Evolutionary conservation across 2,797 vertebrate species (phyloP).

Genomic region (Melanotaenia parkinsoni): DNA sequence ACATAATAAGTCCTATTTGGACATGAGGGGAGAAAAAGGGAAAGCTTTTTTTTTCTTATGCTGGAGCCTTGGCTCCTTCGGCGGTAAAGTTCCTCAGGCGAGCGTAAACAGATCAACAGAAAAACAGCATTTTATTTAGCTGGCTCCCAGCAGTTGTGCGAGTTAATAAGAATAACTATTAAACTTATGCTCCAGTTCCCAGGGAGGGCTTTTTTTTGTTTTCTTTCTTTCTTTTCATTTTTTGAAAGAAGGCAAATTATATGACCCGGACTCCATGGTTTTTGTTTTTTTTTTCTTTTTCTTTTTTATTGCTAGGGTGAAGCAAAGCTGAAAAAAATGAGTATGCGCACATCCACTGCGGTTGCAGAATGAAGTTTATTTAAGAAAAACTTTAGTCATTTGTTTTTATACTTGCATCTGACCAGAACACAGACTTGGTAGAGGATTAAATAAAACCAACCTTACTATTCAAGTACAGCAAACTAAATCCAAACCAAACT

Average conservation of each 20-base stretch:
- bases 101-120: constrained; percentile 76
- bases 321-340: constrained; percentile 47
- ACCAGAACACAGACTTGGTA: not conserved
- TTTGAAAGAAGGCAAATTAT: constrained; percentile 38
- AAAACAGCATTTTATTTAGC: constrained; percentile 64
- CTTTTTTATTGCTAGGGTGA: constrained; percentile 26
- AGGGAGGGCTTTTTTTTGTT: constrained; percentile 31
- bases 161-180: constrained; percentile 63
- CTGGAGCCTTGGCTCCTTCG: constrained; percentile 62
- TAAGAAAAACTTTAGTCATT: constrained; percentile 46
- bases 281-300: constrained; percentile 40
- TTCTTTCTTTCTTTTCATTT: not conserved
- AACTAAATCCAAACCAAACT: not conserved
- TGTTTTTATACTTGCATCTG: constrained; percentile 16
- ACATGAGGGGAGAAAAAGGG: constrained; percentile 53
- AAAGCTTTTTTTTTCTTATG: constrained; percentile 40
- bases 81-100: constrained; percentile 71
- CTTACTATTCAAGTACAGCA: not conserved
- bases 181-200: constrained; percentile 54
- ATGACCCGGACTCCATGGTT: constrained; percentile 53
- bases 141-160: constrained; percentile 55
- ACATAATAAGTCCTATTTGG: constrained; percentile 81
- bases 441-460: not conserved
- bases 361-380: constrained; percentile 48
- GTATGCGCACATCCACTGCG: constrained; percentile 32